These are phyloP conservation scores for Parauchenoglanis ngamensis DNA, from an alignment of 2,797 vertebrate species.

Conservation along the genomic window DNA sequence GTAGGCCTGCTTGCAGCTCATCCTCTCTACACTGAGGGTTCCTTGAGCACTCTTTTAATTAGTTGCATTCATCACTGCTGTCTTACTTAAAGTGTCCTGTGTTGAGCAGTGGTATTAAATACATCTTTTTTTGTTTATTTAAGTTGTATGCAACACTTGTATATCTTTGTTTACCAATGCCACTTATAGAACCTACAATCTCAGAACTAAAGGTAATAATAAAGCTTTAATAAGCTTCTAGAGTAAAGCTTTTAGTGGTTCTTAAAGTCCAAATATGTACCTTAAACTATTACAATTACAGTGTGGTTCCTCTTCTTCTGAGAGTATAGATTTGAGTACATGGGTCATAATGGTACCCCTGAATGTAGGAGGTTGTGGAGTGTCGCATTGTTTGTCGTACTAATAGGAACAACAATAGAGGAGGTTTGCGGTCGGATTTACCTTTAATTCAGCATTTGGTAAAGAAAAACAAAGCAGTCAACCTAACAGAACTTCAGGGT, in stretches of 20 bases:
- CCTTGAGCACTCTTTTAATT: slow-evolving; percentile 38
- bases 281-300: too few species aligned
- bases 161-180: slow-evolving; percentile 6
- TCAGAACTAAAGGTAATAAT: background rate
- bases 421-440: background rate
- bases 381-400: background rate
- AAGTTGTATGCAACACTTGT: background rate
- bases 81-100: slow-evolving; percentile 9
- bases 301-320: too few species aligned
- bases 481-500: background rate
- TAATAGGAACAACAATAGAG: background rate
- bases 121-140: background rate
- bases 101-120: background rate
- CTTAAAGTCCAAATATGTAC: background rate
- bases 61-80: slow-evolving; percentile 34
- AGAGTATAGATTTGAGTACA: background rate
- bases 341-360: background rate
- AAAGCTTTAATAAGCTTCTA: background rate
- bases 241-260: background rate
- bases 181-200: background rate
- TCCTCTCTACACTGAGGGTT: slow-evolving; percentile 27
- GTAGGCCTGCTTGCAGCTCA: slow-evolving; percentile 35
- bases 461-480: background rate
- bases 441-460: slow-evolving; percentile 6
- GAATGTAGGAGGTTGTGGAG: background rate